Percentiles rank a stretch among this genome's conserved stretches.
Evolutionary conservation across 1,140 invertebrate species (phyloP).

Genomic region (Laupala kohalensis): DNA sequence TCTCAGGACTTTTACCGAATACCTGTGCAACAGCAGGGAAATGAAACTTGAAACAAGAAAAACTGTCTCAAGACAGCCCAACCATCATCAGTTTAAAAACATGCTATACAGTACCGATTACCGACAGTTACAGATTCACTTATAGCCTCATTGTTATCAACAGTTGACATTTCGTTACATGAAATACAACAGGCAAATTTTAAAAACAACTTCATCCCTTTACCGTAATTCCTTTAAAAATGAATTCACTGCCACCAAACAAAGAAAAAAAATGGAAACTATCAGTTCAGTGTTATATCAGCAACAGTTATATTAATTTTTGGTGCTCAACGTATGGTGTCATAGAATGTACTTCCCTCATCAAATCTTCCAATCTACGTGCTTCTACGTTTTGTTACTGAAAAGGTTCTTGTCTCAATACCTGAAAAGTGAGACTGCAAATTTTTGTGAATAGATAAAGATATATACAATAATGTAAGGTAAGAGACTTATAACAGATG

Average conservation of each 20-base stretch:
- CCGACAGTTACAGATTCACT: background rate
- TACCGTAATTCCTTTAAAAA: too few relatives aligned
- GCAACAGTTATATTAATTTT: constrained; percentile 1
- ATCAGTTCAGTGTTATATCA: background rate
- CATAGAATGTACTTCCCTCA: constrained; percentile 4
- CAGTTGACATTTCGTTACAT: background rate
- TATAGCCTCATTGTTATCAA: background rate
- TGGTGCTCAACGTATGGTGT: background rate
- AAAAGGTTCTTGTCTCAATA: background rate
- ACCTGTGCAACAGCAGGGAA: constrained; percentile 9
- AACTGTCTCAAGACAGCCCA: background rate
- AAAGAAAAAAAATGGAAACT: background rate
- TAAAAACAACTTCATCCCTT: background rate
- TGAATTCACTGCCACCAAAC: constrained; percentile 7
- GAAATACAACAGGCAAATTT: too few relatives aligned
- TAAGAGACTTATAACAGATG: constrained; percentile 12
- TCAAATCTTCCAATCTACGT: constrained; percentile 9
- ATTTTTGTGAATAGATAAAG: constrained; percentile 13
- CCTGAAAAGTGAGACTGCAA: constrained; percentile 11
- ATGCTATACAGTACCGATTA: constrained; percentile 1
- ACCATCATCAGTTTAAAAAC: background rate
- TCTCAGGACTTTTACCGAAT: constrained; percentile 14
- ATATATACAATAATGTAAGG: constrained; percentile 7
- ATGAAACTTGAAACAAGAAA: background rate
- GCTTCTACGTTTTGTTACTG: constrained; percentile 9